Evolutionary conservation across 2,113 vertebrate genomes (phyloP).

Genomic region (Fregata magnificens): DNA sequence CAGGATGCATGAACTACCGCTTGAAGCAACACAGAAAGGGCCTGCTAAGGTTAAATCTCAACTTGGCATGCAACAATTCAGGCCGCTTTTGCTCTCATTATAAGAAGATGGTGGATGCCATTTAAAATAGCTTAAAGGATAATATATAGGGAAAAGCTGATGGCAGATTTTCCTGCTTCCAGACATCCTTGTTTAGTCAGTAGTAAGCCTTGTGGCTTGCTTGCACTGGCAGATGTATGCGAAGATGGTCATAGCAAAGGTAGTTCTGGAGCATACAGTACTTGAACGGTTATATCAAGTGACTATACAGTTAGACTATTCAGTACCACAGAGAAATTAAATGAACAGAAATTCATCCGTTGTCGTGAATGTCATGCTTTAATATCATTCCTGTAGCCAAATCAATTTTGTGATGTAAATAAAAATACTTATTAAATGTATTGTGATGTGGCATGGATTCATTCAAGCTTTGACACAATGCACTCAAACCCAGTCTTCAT

Average conservation of each 20-base stretch:
- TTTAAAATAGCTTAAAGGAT: not conserved
- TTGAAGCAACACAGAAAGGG: not conserved
- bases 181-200: not conserved
- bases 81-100: not conserved
- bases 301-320: not conserved
- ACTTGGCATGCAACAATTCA: not conserved
- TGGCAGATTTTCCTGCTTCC: not conserved
- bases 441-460: not conserved
- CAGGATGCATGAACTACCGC: not conserved
- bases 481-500: not conserved
- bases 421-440: not conserved
- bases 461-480: not conserved
- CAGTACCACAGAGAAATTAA: not conserved
- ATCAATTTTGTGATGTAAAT: not conserved
- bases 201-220: not conserved
- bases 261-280: not conserved
- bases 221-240: not conserved
- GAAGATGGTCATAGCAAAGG: not conserved
- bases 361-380: not conserved
- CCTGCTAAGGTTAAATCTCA: not conserved
- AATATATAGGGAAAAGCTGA: not conserved
- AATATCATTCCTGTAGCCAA: not conserved
- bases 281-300: not conserved
- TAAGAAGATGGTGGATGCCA: not conserved
- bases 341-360: not conserved